These are phyloP conservation scores for Myiozetetes cayanensis DNA, from an alignment of 2,113 vertebrate genomes.

Conservation along the genomic window DNA sequence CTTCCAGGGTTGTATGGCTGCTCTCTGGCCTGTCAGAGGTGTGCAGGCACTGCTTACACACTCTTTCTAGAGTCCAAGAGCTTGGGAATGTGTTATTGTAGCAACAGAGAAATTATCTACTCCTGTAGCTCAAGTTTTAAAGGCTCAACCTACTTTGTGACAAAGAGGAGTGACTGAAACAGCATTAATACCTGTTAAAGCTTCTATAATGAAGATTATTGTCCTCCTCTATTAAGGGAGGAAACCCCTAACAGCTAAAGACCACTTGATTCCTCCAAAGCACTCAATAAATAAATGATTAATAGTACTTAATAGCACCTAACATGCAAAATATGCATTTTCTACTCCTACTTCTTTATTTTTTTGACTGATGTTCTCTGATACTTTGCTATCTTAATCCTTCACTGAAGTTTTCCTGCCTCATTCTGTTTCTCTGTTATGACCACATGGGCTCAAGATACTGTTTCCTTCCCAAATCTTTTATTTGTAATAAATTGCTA, in stretches of 20 bases:
- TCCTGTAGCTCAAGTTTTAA: background rate
- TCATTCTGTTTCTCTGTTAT: background rate
- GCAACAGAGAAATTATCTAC: background rate
- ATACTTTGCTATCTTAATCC: background rate
- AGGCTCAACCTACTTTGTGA: background rate
- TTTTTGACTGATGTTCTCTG: background rate
- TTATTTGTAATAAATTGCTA: background rate
- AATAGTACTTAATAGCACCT: background rate
- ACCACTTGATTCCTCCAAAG: background rate
- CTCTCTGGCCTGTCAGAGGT: background rate
- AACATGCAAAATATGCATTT: background rate
- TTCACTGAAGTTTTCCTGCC: background rate
- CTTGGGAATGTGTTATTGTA: background rate
- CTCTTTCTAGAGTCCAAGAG: background rate
- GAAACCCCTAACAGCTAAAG: background rate
- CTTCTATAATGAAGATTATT: background rate
- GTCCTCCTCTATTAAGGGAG: background rate
- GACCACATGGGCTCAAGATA: background rate
- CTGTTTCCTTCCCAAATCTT: background rate
- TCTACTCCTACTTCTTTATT: background rate
- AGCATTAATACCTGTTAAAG: background rate
- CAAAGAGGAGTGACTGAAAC: background rate
- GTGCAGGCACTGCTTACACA: rapidly evolving
- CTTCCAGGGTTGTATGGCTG: background rate
- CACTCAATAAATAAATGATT: background rate